Conservation (phyloP, 2,113 vertebrate species). For the Ranitomeya imitator region DNA sequence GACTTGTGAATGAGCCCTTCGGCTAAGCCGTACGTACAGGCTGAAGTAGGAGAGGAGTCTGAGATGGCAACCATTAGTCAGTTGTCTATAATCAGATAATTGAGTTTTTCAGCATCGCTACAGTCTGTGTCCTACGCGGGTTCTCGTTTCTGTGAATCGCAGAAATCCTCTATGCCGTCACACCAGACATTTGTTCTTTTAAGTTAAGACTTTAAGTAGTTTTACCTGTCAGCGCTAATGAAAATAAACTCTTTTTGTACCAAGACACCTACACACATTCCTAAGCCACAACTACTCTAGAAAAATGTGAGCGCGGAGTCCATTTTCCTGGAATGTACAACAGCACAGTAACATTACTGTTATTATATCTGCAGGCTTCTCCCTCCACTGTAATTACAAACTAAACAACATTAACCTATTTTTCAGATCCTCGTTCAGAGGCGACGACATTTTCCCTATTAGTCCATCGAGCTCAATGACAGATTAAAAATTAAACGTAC, state of each 20-base stretch:
- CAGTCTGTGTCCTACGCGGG: not conserved
- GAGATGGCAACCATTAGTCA: too few relatives aligned
- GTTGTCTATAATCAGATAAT: not conserved
- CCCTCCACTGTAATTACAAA: constrained; percentile 10
- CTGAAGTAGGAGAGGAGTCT: too few relatives aligned
- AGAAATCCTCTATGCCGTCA: not conserved
- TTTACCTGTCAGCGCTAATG: constrained; percentile 26
- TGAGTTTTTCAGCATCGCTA: not conserved
- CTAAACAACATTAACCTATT: constrained; percentile 7
- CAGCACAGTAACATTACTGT: constrained; percentile 22
- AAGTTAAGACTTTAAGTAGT: not conserved
- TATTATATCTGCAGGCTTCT: constrained; percentile 32
- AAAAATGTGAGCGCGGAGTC: constrained; percentile 15
- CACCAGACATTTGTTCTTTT: not conserved
- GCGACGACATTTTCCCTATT: not conserved
- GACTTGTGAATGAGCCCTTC: too few relatives aligned
- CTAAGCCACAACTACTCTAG: constrained; percentile 9
- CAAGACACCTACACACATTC: constrained; percentile 46
- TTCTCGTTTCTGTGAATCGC: not conserved
- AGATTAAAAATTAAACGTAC: constrained; percentile 7
- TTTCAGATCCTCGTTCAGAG: not conserved
- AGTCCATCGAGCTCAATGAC: not conserved
- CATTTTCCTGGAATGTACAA: not conserved
- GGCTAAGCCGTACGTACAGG: too few relatives aligned
- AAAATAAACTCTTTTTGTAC: constrained; percentile 41